phyloP scores from a whole-genome alignment of 2,888 invertebrate genomes.

The Macrophya alboannulata region DNA sequence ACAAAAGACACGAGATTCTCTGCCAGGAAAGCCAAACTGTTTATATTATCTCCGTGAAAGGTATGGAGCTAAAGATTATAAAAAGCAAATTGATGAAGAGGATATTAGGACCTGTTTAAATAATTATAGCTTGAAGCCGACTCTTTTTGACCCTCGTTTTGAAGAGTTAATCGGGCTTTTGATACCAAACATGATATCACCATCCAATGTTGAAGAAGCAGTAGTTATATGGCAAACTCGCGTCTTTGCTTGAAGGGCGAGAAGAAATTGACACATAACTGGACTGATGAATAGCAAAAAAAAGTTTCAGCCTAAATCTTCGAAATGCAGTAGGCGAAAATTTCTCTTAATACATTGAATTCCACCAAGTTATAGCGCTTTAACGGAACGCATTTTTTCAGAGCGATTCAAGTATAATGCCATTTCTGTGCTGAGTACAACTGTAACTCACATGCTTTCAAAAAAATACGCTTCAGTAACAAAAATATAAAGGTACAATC shows the following conservation, averaged over 20 bases:
- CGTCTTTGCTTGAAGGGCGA: background rate
- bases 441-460: no score
- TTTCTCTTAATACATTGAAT: no score
- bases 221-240: background rate
- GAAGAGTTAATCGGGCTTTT: background rate
- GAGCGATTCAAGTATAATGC: no score
- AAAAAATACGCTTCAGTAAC: no score
- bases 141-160: background rate
- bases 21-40: slow-evolving; percentile 53
- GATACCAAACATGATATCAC: background rate
- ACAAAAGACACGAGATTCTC: slow-evolving; percentile 34
- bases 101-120: slow-evolving; percentile 9
- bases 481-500: no score
- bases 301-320: no score
- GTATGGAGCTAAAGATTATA: slow-evolving; percentile 30
- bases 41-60: slow-evolving; percentile 52
- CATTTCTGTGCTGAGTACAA: no score
- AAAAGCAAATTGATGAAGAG: background rate
- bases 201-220: slow-evolving; percentile 7
- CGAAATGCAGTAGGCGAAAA: no score
- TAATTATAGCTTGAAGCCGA: slow-evolving; percentile 1
- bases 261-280: background rate
- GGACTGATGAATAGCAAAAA: background rate
- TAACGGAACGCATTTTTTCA: no score
- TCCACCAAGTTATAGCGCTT: no score